Evolutionary conservation across 1,140 invertebrate genomes (phyloP), one percentile per base, ranked within the genome.

Genomic region (Procambarus clarkii): DNA sequence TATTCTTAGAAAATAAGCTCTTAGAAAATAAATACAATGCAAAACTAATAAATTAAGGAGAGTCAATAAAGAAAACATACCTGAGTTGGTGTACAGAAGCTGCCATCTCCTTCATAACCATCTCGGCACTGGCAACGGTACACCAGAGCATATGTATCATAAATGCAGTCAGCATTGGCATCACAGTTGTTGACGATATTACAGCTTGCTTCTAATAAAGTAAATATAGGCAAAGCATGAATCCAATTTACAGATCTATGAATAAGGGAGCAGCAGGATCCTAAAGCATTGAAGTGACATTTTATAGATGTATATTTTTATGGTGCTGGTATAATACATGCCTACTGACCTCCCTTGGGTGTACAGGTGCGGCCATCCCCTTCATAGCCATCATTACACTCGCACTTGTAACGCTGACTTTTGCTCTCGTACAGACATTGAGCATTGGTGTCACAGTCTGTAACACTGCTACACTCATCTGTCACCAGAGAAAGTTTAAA

Each of bases 91-190:
- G 95, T 85, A 88, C 95, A 60, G 93, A 88, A 91, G 46, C 50
- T 69, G 45, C 98, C 98, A 94, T 99, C 97, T 2, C 98, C 98
- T 82, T 95, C 95, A 94, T 96, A 99, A 0, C 97, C 98, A 77
- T 95, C 95, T 86, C 96, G 96, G 94, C 98, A 99, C 92, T 97
- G 96, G 94, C 98, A 99, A 24, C 96, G 94, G 93, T 97, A 97
- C 3, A 95, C 94, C 2, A 96, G 95, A 0, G 98, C 50, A 8
- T 95, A 94, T 18, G 96, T 96, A 7, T 93, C 92, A 92, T 95
- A 96, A 0, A 97, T 94, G 94, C 98, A 99, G 1, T 96, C 95
- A 0, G 98, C 98, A 93, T 98, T 96, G 34, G 95, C 92, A 92
- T 97, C 96, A 94, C 98, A 99, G 81, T 97, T 94, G 64, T 95